Evolutionary conservation across 1,140 invertebrate species (phyloP).

Genomic region (Dinoponera quadriceps): DNA sequence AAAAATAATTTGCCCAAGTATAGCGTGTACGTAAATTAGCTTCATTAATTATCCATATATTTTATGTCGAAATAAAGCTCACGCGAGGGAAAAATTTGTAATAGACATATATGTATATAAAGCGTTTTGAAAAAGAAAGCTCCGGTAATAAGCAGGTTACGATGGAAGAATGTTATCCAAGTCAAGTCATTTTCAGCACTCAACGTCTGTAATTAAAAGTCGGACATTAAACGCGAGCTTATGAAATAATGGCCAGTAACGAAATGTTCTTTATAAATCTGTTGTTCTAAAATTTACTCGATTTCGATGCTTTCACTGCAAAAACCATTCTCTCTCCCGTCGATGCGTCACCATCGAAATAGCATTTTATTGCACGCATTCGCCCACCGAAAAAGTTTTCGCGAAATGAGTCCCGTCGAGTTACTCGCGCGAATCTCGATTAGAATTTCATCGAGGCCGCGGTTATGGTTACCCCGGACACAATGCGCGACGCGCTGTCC

Average conservation of each 20-base stretch:
- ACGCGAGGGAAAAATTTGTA: background rate
- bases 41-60: background rate
- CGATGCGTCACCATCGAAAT: background rate
- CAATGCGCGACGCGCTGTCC: background rate
- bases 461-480: slow-evolving; percentile 28
- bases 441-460: slow-evolving; percentile 49
- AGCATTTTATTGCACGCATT: background rate
- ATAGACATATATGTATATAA: background rate
- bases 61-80: background rate
- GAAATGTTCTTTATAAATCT: background rate
- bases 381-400: slow-evolving; percentile 27
- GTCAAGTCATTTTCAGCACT: no score
- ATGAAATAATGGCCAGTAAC: background rate
- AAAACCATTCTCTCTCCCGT: background rate
- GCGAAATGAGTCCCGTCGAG: slow-evolving; percentile 30
- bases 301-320: background rate
- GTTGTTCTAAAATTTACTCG: background rate
- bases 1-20: background rate
- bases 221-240: background rate
- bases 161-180: no score
- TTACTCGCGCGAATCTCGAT: slow-evolving; percentile 16
- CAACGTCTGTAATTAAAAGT: no score
- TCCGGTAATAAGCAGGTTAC: no score
- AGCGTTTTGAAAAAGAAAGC: no score
- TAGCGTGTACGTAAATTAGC: background rate